Percentiles rank a stretch among this genome's conserved stretches.
These are phyloP conservation scores for Hybognathus amarus DNA, from an alignment of 2,797 vertebrate genomes.

Conservation along the genomic window DNA sequence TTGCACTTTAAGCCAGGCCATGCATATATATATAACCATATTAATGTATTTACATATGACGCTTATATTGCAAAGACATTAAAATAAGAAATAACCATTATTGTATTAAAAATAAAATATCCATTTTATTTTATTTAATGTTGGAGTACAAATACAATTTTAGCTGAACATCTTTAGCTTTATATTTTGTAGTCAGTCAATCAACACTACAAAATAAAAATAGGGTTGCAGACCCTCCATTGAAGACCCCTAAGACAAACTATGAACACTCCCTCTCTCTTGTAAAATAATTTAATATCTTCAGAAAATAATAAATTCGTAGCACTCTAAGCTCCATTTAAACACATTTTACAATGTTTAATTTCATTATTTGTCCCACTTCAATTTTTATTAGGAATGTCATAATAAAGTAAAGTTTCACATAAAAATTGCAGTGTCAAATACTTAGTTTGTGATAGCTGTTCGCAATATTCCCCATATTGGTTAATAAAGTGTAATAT, in stretches of 20 bases:
- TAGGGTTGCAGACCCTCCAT: background rate
- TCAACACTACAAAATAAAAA: background rate
- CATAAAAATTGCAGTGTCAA: background rate
- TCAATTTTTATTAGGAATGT: background rate
- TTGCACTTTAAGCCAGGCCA: constrained; percentile 7
- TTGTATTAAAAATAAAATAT: constrained; percentile 1
- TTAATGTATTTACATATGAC: constrained; percentile 12
- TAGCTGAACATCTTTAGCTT: background rate
- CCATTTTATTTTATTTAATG: background rate
- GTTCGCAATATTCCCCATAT: background rate
- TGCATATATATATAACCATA: background rate
- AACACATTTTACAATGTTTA: constrained; percentile 38
- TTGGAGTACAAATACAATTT: background rate
- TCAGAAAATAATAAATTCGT: background rate
- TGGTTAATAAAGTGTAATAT: constrained; percentile 16
- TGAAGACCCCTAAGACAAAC: constrained; percentile 28
- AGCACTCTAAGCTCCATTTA: background rate
- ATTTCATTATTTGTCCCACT: background rate
- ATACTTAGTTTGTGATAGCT: background rate
- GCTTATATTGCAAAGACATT: background rate
- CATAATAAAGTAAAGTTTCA: background rate
- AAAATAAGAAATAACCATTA: constrained; percentile 2
- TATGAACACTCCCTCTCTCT: constrained; percentile 39
- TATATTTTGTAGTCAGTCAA: background rate
- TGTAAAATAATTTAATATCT: background rate